phyloP scores from a whole-genome alignment of 2,888 invertebrate genomes.

The Limnephilus auricula region DNA sequence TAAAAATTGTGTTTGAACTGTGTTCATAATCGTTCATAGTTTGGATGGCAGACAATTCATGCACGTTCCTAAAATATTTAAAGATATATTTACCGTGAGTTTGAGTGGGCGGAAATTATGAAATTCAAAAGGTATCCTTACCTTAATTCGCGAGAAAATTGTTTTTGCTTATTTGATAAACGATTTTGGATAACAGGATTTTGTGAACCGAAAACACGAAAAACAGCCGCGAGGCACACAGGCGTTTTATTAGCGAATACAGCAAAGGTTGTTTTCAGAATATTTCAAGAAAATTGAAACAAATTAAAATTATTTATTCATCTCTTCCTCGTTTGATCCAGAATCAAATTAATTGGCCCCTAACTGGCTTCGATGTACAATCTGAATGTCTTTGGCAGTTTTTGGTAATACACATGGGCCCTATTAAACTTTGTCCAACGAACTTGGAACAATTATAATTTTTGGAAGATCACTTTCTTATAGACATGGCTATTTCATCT shows the following conservation, averaged over 20 bases:
- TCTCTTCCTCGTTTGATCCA: background rate
- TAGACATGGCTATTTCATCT: too few species aligned
- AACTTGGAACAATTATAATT: background rate
- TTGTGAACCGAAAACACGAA: background rate
- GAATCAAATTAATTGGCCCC: background rate
- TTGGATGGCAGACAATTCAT: too few species aligned
- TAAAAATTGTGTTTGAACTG: too few species aligned
- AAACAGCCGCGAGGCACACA: background rate
- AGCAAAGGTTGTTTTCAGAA: background rate
- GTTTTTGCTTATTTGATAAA: background rate
- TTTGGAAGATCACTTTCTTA: background rate
- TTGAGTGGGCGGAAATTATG: background rate
- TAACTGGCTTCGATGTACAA: background rate
- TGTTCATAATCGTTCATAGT: too few species aligned
- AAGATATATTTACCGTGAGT: background rate
- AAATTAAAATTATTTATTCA: background rate
- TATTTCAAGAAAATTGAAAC: background rate
- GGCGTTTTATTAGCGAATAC: background rate
- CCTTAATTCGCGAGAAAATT: background rate
- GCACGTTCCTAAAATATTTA: too few species aligned
- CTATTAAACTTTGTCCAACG: background rate
- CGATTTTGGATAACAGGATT: background rate
- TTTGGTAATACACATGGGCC: background rate
- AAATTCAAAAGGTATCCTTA: background rate
- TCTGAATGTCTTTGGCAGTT: background rate